A percentile compares a stretch with the other conserved stretches of the same genome.
Conservation (phyloP, 53 echinoderm and acorn worm species). For the Zoroaster sp. region DNA sequence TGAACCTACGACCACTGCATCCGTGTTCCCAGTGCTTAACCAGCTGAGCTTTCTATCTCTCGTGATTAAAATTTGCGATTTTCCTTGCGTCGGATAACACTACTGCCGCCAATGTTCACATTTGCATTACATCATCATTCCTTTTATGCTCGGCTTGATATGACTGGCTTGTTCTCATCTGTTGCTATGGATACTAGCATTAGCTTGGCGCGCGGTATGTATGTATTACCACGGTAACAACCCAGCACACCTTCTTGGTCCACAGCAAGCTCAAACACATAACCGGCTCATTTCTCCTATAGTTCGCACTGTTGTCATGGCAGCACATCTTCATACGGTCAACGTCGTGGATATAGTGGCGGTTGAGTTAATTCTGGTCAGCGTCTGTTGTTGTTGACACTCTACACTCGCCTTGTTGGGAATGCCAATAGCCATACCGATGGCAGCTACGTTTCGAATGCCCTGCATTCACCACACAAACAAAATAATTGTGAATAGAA, state of each 20-base stretch:
- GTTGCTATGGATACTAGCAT: no score
- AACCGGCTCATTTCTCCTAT: neutral
- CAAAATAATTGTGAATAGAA: no score
- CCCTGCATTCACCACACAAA: constrained; percentile 52
- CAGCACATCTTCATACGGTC: neutral
- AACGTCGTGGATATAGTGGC: neutral
- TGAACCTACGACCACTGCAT: no score
- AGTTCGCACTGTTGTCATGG: neutral
- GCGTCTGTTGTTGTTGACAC: neutral
- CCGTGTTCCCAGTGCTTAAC: no score
- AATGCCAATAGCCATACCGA: constrained; percentile 61
- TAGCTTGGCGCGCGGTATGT: no score
- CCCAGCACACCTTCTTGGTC: neutral
- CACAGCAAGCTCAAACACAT: neutral
- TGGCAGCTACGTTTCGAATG: constrained; percentile 69
- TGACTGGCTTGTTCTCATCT: no score
- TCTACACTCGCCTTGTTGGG: constrained; percentile 75
- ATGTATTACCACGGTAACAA: neutral
- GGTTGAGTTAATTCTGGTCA: neutral
- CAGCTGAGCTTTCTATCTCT: no score
- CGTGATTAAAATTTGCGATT: no score
- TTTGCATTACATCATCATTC: no score
- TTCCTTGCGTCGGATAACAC: no score
- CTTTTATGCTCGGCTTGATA: no score
- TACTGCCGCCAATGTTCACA: no score